phyloP scores from a whole-genome alignment of 2,113 vertebrate species.

The Pithys albifrons region DNA sequence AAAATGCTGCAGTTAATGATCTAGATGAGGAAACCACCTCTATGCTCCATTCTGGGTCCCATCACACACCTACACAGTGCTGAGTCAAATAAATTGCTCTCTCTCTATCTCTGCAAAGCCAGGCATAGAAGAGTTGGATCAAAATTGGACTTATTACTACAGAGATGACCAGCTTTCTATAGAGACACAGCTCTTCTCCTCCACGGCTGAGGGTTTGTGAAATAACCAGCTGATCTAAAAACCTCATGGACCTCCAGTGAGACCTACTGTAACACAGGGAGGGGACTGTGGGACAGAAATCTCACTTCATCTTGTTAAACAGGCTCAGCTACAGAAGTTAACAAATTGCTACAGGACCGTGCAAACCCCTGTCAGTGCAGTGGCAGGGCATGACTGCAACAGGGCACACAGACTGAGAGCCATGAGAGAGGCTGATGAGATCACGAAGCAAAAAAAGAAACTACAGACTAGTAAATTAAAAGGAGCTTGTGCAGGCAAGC shows the following conservation, averaged over 20 bases:
- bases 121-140: neutral
- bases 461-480: neutral
- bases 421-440: neutral
- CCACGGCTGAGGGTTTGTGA: neutral
- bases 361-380: neutral
- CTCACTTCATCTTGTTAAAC: neutral
- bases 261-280: neutral
- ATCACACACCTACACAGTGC: neutral
- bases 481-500: conserved; percentile 37
- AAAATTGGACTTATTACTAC: neutral
- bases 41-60: neutral
- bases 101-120: neutral
- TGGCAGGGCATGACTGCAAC: neutral
- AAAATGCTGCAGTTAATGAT: neutral
- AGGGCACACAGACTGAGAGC: neutral
- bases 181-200: neutral
- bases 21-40: neutral
- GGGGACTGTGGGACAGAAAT: neutral
- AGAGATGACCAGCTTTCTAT: neutral
- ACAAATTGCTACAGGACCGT: neutral
- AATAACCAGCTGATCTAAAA: neutral
- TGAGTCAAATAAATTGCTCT: neutral
- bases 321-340: neutral
- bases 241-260: neutral
- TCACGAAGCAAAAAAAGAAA: neutral